Conservation (phyloP, 2,797 vertebrate species). For the Natrix natrix region DNA sequence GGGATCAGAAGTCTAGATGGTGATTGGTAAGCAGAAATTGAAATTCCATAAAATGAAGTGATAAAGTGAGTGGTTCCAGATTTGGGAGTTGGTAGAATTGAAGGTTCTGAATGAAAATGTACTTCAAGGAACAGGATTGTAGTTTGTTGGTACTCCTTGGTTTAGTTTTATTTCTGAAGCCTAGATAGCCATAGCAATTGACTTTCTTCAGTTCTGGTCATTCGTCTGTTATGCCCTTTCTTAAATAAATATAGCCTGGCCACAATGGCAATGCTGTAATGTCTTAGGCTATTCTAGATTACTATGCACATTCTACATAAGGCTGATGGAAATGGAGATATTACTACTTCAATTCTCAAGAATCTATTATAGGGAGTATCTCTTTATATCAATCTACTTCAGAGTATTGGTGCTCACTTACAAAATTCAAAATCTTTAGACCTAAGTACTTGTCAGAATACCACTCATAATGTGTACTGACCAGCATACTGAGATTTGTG, state of each 20-base stretch:
- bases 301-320: neutral
- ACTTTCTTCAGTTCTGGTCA: neutral
- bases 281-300: neutral
- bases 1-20: neutral
- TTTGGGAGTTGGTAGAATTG: neutral
- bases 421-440: neutral
- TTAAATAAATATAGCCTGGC: neutral
- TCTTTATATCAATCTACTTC: neutral
- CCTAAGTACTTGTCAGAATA: neutral
- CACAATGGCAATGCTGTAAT: neutral
- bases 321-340: neutral
- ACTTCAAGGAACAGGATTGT: neutral
- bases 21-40: neutral
- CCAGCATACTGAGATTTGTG: neutral
- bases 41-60: neutral
- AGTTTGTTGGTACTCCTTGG: neutral
- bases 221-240: neutral
- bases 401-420: neutral
- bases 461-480: neutral
- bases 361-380: neutral
- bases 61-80: neutral
- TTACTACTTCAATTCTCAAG: neutral
- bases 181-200: neutral
- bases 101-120: neutral
- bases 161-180: neutral